Base-by-base conservation (phyloP, 2,113 vertebrate genomes). In the Furnarius figulus region DNA sequence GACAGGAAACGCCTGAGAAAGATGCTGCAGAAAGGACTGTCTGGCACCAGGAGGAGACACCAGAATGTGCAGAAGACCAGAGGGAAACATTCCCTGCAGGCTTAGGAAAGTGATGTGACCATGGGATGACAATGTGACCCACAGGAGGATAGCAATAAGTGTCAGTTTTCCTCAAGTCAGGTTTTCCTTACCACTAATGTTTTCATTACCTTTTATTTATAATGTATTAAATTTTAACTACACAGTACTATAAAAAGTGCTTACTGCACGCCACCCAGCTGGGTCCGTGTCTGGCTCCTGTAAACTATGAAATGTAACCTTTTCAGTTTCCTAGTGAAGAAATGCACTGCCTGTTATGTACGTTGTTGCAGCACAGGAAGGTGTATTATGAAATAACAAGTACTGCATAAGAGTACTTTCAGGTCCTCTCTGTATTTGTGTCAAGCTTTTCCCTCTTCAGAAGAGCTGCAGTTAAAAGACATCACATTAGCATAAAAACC, bases 1-100 rank as follows among this genome's bases (percentile, higher is more conserved):
- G 91, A 67, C 39, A 33, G 83, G 65, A 85, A 90, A 66, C 13
- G 31, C 76, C 90, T 56, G n/a, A 75, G 88, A 96, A 94, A 85
- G 93, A 90, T 62, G 66, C 93, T 96, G 95, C 90, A 90, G 90
- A 94, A 94, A 94, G 75, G 50, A 68, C 80, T 70, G 96, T 96
- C 94, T 95, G 93, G 92, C 88, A 90, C 88, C 92, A 94, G 95
- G 44, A 97, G 93, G 93, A 97, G 92, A 97, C 53, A 86, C 83
- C 93, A 93, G 88, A 95, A 92, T 79, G 88, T 93, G 92, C 76
- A 94, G 76, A 87, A 94, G 40, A 70, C 80, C 30, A 24, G 62
- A 90, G 70, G 52, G 58, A 89, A 95, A 94, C 28, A 44, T 53
- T 90, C 85, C 68, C 79, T 78, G 72, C 52, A 87, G 79, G 59